Conservation (phyloP, 2,113 vertebrate species). For the Percina caprodes region DNA sequence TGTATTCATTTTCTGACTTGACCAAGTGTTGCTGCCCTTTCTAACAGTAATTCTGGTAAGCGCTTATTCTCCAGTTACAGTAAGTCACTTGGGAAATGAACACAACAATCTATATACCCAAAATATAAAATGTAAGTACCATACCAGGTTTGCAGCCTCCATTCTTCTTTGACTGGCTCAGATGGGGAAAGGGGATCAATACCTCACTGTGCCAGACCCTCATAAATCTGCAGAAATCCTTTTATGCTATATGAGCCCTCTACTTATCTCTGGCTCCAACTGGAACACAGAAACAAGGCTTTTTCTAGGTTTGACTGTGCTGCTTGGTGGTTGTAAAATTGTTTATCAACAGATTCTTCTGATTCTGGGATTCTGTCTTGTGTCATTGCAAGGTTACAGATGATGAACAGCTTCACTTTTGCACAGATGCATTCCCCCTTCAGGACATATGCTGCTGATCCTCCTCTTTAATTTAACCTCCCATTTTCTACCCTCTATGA, state of each 20-base stretch:
- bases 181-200: constrained; percentile 51
- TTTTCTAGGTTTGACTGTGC: constrained; percentile 18
- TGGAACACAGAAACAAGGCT: constrained; percentile 33
- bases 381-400: constrained; percentile 56
- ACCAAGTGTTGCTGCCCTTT: background rate
- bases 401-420: constrained; percentile 56
- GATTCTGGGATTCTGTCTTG: constrained; percentile 36
- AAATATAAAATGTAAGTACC: constrained; percentile 10
- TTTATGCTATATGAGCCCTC: constrained; percentile 57
- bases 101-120: background rate
- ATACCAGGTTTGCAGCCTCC: constrained; percentile 25
- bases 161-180: constrained; percentile 7
- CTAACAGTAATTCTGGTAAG: background rate
- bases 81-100: constrained; percentile 14
- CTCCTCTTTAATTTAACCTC: constrained; percentile 27
- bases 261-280: constrained; percentile 54
- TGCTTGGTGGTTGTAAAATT: constrained; percentile 26
- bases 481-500: constrained; percentile 4
- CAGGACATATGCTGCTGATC: constrained; percentile 26
- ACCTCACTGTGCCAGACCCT: constrained; percentile 33
- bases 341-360: constrained; percentile 8
- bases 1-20: background rate
- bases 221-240: constrained; percentile 66
- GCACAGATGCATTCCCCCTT: constrained; percentile 12
- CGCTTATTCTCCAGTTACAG: background rate